Evolutionary conservation across 2,113 vertebrate species (phyloP).

Genomic region (Fulmarus glacialis): DNA sequence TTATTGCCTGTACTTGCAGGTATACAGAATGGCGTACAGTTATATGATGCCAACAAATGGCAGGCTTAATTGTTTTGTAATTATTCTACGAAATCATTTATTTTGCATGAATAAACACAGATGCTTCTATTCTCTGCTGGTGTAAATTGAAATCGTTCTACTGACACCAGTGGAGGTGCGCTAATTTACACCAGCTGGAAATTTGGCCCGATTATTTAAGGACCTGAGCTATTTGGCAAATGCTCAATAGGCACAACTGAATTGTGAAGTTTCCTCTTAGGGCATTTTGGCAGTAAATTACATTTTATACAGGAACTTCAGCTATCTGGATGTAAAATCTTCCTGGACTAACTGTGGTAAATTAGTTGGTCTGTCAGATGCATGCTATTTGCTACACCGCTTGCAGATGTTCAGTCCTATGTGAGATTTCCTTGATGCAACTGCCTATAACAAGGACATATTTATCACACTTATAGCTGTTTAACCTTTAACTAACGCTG

Average conservation of each 20-base stretch:
- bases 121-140: background rate
- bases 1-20: constrained; percentile 12
- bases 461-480: constrained; percentile 66
- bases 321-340: constrained; percentile 65
- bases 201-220: constrained; percentile 43
- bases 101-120: constrained; percentile 65
- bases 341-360: constrained; percentile 60
- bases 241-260: background rate
- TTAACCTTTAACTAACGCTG: constrained; percentile 66
- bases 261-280: constrained; percentile 46
- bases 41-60: constrained; percentile 17
- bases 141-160: background rate
- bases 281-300: constrained; percentile 57
- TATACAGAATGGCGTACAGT: background rate
- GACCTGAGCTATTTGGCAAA: constrained; percentile 46
- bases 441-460: constrained; percentile 61
- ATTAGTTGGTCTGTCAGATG: constrained; percentile 66
- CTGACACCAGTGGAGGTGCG: background rate
- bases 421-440: constrained; percentile 63
- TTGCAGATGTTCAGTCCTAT: constrained; percentile 55
- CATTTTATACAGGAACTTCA: constrained; percentile 52
- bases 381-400: constrained; percentile 19
- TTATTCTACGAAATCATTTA: constrained; percentile 45
- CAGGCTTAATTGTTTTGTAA: constrained; percentile 57
- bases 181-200: constrained; percentile 27